These are phyloP conservation scores for Elephantulus edwardii DNA, from an alignment of 2,113 vertebrate species.

Conservation along the genomic window DNA sequence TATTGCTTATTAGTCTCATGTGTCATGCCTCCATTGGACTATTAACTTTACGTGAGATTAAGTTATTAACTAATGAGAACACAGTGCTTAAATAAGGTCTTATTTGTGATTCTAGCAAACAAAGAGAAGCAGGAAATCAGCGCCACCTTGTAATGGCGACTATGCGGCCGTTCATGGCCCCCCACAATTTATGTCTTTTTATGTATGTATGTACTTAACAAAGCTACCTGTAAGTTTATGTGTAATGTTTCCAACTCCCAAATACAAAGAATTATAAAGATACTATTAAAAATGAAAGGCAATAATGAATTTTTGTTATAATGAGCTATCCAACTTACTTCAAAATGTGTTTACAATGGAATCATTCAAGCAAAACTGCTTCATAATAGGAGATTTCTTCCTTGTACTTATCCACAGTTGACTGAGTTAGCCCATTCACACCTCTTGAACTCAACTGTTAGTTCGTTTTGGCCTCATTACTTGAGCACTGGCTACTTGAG, in stretches of 20 bases:
- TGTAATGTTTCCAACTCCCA: neutral
- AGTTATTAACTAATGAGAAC: no score
- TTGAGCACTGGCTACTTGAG: neutral
- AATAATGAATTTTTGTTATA: neutral
- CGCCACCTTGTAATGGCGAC: no score
- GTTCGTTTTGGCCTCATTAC: neutral
- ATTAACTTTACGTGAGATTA: no score
- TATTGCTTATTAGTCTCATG: no score
- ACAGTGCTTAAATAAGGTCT: no score
- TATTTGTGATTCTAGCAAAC: no score
- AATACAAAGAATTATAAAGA: neutral
- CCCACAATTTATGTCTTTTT: neutral
- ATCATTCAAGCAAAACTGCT: neutral
- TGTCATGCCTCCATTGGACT: no score
- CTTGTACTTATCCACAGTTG: neutral
- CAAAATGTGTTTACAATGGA: neutral
- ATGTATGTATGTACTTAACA: neutral
- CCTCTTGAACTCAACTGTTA: neutral
- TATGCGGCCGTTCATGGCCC: no score
- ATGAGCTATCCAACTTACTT: neutral
- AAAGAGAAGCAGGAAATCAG: no score
- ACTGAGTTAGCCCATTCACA: neutral
- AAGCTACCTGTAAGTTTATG: neutral
- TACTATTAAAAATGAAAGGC: neutral
- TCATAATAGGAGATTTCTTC: neutral